A percentile compares a stretch with the other conserved stretches of the same genome.
Evolutionary conservation across 2,113 vertebrate genomes (phyloP).

Genomic region (Limnothrissa miodon): DNA sequence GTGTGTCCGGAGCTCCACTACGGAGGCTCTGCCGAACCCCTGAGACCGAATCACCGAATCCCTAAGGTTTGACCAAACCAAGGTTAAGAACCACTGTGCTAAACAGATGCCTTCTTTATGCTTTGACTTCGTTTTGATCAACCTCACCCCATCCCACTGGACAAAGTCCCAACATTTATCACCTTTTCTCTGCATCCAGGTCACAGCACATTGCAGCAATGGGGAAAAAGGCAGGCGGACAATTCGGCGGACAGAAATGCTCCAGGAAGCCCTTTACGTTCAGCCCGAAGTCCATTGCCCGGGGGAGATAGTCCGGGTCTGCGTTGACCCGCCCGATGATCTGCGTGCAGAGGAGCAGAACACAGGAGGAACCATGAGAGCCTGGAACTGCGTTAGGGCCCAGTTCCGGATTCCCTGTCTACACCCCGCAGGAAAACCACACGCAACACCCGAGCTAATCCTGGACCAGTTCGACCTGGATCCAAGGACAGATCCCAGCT

Average conservation of each 20-base stretch:
- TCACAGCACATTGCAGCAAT: constrained; percentile 91
- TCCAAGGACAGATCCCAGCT: not conserved
- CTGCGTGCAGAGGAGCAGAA: constrained; percentile 56
- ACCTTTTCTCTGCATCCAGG: constrained; percentile 94
- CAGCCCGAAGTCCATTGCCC: constrained; percentile 90
- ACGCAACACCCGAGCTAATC: not conserved
- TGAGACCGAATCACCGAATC: too few species aligned
- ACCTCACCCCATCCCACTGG: too few species aligned
- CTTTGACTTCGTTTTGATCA: too few species aligned
- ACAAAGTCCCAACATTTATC: constrained; percentile 39
- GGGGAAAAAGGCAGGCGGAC: constrained; percentile 90
- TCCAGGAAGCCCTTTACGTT: constrained; percentile 92
- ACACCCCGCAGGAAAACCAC: constrained; percentile 6
- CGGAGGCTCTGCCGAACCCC: too few species aligned
- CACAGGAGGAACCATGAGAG: not conserved
- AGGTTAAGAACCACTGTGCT: too few species aligned
- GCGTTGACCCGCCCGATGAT: constrained; percentile 95
- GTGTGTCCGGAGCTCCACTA: too few species aligned
- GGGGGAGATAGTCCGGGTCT: constrained; percentile 93
- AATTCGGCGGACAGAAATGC: constrained; percentile 83
- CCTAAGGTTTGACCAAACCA: too few species aligned
- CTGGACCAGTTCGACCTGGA: constrained; percentile 10
- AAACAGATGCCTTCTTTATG: too few species aligned
- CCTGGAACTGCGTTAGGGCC: not conserved
- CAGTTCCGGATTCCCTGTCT: not conserved